Evolutionary conservation across 2,797 vertebrate genomes (phyloP).

Genomic region (Avahi laniger): DNA sequence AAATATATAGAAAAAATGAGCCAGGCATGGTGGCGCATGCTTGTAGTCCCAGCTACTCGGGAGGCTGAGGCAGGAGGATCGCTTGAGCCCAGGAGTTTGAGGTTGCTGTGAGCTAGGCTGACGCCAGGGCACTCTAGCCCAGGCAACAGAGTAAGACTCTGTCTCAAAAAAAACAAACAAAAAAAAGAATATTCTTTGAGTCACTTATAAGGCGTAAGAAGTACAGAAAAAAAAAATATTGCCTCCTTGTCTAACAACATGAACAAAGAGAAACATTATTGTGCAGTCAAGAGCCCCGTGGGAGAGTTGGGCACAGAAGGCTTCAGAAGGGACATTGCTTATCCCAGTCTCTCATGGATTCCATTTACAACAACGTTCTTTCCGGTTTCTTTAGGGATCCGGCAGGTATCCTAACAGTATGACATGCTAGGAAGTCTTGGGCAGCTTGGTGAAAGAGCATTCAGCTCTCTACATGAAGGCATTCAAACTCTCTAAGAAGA

Average conservation of each 20-base stretch:
- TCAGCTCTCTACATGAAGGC: no score
- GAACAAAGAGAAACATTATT: background rate
- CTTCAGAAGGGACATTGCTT: background rate
- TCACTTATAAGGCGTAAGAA: background rate
- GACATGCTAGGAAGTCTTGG: background rate
- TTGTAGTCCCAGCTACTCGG: no score
- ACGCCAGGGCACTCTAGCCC: no score
- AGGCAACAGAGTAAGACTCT: no score
- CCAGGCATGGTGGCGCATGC: no score
- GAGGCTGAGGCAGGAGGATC: no score
- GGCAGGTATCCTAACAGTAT: background rate
- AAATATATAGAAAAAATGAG: no score
- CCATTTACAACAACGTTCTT: background rate
- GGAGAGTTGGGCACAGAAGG: background rate
- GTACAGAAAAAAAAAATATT: background rate
- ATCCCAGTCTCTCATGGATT: background rate
- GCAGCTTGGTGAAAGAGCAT: background rate
- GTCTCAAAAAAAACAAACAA: no score
- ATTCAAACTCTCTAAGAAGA: background rate
- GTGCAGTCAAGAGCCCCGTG: background rate
- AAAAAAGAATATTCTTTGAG: background rate
- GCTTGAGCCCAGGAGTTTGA: no score
- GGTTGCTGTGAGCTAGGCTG: no score
- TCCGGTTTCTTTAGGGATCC: background rate
- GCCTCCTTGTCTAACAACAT: background rate